These are phyloP conservation scores for Clarias batrachus DNA, from an alignment of 2,113 vertebrate genomes.

Conservation along the genomic window DNA sequence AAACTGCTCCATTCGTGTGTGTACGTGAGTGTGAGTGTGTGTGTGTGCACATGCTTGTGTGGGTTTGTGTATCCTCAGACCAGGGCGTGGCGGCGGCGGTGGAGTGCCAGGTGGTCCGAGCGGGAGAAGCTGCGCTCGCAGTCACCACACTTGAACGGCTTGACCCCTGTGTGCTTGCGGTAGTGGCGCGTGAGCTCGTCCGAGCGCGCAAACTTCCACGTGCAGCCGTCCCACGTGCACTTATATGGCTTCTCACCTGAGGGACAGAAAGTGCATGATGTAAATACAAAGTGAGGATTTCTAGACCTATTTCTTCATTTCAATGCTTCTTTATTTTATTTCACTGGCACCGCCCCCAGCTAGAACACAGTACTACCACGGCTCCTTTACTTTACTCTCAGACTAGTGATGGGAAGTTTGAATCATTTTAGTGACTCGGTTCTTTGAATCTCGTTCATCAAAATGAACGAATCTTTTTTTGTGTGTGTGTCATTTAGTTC, in stretches of 20 bases:
- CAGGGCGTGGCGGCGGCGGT: conserved; percentile 81
- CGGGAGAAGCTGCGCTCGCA: conserved; percentile 89
- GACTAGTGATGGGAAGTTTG: no score
- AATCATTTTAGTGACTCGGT: no score
- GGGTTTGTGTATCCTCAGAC: conserved; percentile 47
- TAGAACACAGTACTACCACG: background rate
- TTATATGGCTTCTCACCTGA: conserved; percentile 88
- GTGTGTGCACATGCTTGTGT: background rate
- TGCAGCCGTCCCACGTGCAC: conserved; percentile 88
- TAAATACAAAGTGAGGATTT: background rate
- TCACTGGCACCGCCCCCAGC: background rate
- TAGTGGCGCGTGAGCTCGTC: conserved; percentile 68
- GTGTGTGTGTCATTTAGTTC: no score
- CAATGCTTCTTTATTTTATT: background rate
- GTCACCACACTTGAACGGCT: conserved; percentile 88
- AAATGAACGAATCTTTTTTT: no score
- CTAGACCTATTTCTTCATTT: background rate
- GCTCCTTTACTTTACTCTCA: no score
- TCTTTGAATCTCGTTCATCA: no score
- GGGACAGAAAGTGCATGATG: background rate
- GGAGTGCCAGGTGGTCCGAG: conserved; percentile 85
- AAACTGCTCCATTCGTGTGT: conserved; percentile 16
- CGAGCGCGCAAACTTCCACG: conserved; percentile 87
- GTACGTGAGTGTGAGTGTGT: conserved; percentile 1
- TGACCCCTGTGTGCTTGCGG: conserved; percentile 74